Percentiles rank a stretch among this genome's conserved stretches.
These are phyloP conservation scores for Autographa gamma DNA, from an alignment of 2,888 invertebrate genomes.

Conservation along the genomic window DNA sequence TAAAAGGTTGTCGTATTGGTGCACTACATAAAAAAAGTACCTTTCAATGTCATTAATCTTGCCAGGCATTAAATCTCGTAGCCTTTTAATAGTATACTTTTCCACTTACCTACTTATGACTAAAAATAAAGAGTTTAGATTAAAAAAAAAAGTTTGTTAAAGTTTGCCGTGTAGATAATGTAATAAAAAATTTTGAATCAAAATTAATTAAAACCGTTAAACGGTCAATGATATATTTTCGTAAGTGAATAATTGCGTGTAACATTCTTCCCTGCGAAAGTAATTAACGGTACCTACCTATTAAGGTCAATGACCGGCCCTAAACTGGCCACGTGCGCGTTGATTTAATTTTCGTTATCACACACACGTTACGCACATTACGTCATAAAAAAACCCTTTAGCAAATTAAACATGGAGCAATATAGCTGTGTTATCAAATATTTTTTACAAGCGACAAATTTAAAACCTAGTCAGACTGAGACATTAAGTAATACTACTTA, in stretches of 20 bases:
- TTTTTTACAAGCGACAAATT: constrained; percentile 10
- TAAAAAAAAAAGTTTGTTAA: background rate
- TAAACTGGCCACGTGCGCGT: constrained; percentile 73
- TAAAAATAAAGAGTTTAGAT: no score
- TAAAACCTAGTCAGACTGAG: background rate
- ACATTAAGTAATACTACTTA: background rate
- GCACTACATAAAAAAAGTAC: background rate
- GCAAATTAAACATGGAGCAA: constrained; percentile 25
- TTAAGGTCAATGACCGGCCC: constrained; percentile 82
- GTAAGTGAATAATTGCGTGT: constrained; percentile 65
- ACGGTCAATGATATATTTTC: constrained; percentile 52
- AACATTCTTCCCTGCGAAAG: constrained; percentile 74
- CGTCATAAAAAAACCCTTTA: constrained; percentile 53
- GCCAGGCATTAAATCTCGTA: background rate
- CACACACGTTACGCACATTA: constrained; percentile 35
- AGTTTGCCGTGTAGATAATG: no score
- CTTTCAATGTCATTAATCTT: background rate
- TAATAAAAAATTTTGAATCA: constrained; percentile 7
- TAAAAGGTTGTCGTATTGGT: background rate
- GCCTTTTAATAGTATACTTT: no score
- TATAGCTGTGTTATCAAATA: background rate
- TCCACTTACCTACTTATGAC: no score
- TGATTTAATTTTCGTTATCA: constrained; percentile 60
- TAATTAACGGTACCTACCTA: constrained; percentile 78
- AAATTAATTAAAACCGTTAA: constrained; percentile 19